These are phyloP conservation scores for Etia nguti DNA, from an alignment of 2,113 vertebrate species.

Conservation along the genomic window DNA sequence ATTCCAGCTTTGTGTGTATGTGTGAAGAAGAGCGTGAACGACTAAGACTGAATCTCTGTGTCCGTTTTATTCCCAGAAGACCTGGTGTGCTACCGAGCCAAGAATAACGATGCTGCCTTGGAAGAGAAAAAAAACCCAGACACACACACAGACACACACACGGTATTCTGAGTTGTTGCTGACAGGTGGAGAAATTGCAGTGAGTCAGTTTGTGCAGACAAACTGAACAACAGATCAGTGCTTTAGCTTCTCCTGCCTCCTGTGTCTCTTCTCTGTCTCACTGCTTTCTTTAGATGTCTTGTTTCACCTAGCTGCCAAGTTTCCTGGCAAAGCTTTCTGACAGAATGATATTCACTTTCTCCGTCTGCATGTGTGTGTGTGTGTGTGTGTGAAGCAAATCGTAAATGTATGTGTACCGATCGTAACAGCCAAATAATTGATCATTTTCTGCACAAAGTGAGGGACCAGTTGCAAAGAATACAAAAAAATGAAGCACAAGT, in stretches of 20 bases:
- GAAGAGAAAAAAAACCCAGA: constrained; percentile 7
- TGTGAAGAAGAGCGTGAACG: not conserved
- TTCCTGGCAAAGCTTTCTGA: constrained; percentile 40
- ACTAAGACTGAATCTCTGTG: constrained; percentile 49
- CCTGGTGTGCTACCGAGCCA: constrained; percentile 51
- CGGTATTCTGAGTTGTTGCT: constrained; percentile 25
- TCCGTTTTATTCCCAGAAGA: constrained; percentile 61
- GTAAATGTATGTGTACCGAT: not conserved
- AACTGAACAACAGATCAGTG: constrained; percentile 66
- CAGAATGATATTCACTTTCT: constrained; percentile 13
- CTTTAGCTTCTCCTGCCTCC: constrained; percentile 36
- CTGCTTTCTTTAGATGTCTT: constrained; percentile 43
- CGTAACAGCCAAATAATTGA: not conserved
- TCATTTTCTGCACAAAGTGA: not conserved
- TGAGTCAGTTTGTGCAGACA: constrained; percentile 60
- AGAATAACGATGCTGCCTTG: constrained; percentile 59
- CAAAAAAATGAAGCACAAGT: not conserved
- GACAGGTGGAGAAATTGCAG: constrained; percentile 62
- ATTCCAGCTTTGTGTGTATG: constrained; percentile 36
- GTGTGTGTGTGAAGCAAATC: constrained; percentile 1
- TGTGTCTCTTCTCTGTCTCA: constrained; percentile 44
- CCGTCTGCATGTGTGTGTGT: not conserved
- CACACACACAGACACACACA: not conserved
- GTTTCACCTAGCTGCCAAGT: constrained; percentile 59
- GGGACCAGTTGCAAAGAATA: not conserved